Conservation (phyloP, 2,113 vertebrate genomes). For the Pituophis catenifer region DNA sequence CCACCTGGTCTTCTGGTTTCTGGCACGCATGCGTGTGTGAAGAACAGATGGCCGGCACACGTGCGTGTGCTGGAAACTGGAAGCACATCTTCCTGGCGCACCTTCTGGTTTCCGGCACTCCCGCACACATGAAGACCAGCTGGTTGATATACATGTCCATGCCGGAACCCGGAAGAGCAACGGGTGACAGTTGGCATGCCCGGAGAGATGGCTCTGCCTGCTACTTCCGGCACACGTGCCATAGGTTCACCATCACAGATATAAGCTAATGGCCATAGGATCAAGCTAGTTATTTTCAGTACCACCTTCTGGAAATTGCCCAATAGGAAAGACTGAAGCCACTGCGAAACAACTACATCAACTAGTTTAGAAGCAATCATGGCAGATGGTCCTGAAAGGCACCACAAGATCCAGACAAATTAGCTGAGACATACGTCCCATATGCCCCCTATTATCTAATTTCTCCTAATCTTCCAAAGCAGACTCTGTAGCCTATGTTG, state of each 20-base stretch:
- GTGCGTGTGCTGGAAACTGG: too few relatives aligned
- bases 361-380: background rate
- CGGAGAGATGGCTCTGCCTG: too few relatives aligned
- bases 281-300: background rate
- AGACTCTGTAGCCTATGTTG: background rate
- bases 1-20: too few relatives aligned
- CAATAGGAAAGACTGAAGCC: background rate
- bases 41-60: too few relatives aligned
- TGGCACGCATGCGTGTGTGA: fast-evolving
- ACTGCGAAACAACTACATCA: background rate
- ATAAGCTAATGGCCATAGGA: background rate
- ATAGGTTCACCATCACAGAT: too few relatives aligned
- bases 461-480: background rate
- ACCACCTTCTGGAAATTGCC: background rate
- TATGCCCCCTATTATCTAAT: background rate
- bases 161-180: too few relatives aligned
- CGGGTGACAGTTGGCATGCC: too few relatives aligned
- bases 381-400: background rate
- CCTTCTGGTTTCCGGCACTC: too few relatives aligned
- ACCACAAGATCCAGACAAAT: background rate
- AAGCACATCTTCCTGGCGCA: too few relatives aligned
- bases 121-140: too few relatives aligned
- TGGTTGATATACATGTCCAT: too few relatives aligned
- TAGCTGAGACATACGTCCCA: background rate
- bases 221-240: too few relatives aligned